Conservation (phyloP, 2,888 invertebrate species). For the Cheilosia grossa region DNA sequence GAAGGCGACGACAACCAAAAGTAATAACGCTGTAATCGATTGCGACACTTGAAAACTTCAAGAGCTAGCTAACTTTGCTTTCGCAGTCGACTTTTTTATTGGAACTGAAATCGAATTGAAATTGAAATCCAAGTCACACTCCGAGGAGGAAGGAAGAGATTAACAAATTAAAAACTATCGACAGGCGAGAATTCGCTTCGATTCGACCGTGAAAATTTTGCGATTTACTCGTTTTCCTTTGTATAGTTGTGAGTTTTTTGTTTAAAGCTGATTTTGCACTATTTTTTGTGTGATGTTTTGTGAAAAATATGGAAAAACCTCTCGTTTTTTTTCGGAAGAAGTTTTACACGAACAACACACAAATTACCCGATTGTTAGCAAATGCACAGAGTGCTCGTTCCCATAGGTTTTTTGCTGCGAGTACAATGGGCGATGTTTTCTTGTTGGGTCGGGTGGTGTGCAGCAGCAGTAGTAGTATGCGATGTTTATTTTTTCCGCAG, state of each 20-base stretch:
- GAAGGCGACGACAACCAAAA: conserved; percentile 62
- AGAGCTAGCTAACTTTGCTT: conserved; percentile 38
- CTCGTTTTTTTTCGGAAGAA: conserved; percentile 48
- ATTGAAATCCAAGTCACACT: conserved; percentile 39
- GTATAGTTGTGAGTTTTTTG: conserved; percentile 23
- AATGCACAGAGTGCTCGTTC: conserved; percentile 65
- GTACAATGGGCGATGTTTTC: conserved; percentile 57
- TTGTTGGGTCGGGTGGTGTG: conserved; percentile 34
- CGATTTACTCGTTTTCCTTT: conserved; percentile 59
- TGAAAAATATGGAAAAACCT: conserved; percentile 50
- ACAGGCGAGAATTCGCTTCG: conserved; percentile 25
- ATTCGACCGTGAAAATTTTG: conserved; percentile 46
- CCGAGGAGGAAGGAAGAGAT: conserved; percentile 44
- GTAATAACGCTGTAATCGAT: conserved; percentile 68
- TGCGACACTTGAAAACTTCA: conserved; percentile 64
- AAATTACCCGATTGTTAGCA: conserved; percentile 74
- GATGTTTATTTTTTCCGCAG: conserved; percentile 49
- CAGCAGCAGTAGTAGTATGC: conserved; percentile 37
- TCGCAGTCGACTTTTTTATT: conserved; percentile 51
- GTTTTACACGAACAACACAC: conserved; percentile 72
- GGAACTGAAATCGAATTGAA: conserved; percentile 43
- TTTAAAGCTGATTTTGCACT: conserved; percentile 34
- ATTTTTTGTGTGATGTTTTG: conserved; percentile 52
- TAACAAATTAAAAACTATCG: conserved; percentile 39
- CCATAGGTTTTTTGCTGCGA: conserved; percentile 62